These are phyloP conservation scores for Mimumesa dahlbomi DNA, from an alignment of 2,888 invertebrate species.

Conservation along the genomic window DNA sequence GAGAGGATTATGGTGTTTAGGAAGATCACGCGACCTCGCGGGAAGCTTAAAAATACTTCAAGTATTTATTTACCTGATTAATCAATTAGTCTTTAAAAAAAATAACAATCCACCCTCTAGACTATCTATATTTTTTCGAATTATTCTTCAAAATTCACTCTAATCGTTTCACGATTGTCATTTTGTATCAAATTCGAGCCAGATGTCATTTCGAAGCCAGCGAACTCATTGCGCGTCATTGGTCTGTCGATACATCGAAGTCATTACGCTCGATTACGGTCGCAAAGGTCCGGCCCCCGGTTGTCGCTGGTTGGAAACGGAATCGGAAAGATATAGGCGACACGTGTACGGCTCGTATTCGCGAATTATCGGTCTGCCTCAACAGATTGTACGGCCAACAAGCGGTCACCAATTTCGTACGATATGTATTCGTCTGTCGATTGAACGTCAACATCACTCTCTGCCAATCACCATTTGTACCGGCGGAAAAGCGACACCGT, in stretches of 20 bases:
- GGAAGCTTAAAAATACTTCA: constrained; percentile 22
- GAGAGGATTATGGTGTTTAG: constrained; percentile 33
- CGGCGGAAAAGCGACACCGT: neutral
- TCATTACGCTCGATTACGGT: neutral
- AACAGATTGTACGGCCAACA: constrained; percentile 30
- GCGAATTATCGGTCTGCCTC: constrained; percentile 28
- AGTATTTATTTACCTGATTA: constrained; percentile 18
- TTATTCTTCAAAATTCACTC: too few species aligned
- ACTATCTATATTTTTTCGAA: too few species aligned
- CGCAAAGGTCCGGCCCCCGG: neutral
- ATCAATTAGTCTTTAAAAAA: neutral
- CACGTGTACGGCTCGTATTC: neutral
- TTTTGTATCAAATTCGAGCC: too few species aligned
- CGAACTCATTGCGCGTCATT: too few species aligned
- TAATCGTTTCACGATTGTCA: too few species aligned
- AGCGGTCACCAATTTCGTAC: constrained; percentile 36
- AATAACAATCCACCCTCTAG: neutral
- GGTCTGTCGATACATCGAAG: neutral
- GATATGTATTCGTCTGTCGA: constrained; percentile 28
- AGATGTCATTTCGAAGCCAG: too few species aligned
- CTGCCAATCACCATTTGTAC: constrained; percentile 42
- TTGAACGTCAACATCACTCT: constrained; percentile 41
- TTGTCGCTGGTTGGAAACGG: neutral
- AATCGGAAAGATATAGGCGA: neutral
- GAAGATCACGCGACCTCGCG: constrained; percentile 22